Base-by-base conservation (phyloP, 1,140 invertebrate species). In the Hylaeus volcanicus region DNA sequence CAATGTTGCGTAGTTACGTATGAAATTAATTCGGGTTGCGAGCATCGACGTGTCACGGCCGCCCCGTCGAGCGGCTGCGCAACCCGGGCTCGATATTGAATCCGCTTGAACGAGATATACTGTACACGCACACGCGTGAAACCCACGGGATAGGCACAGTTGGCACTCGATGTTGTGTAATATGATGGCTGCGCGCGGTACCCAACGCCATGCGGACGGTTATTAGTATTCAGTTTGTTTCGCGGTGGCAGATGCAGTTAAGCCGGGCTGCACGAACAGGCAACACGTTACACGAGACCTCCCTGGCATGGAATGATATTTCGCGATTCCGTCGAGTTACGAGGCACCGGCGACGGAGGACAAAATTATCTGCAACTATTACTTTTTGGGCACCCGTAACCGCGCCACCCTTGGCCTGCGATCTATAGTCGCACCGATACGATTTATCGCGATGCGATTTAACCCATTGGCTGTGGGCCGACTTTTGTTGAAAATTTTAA, bases 221-320 rank as follows among this genome's bases (percentile, higher is more conserved):
- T 89, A 87, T 90, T 90, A 90, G 88, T 90, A 90, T 90, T 90
- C 89, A 85, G 89, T 89, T 90, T 89, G 89, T 90, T 89, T 83
- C 84, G 71, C 74, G 81, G 86, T 79, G 79, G 65, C 89, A 90
- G 89, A 90, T 90, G 89, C 86, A 90, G 84, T 90, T 89, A 89
- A 84, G 84, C 83, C 81, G 77, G 51, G 74, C 76, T 45, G 77
- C 74, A 88, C 86, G 83, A 87, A 83, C 61, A 43, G 78, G 69
- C 81, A 84, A 84, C 77, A 75, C 81, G 82, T 89, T 88, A 77
- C 76, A 51, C 60, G 37, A 2, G 39, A 26, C 3, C 41, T 56
- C 48, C 75, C 58, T 11, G 56, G 73, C 53, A 64, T 61, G 51
- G 69, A 71, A 81, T 77, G 81, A 89, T 89, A 88, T 88, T 85